Base-by-base conservation (phyloP, 2,113 vertebrate genomes). In the Syngnathus scovelli region DNA sequence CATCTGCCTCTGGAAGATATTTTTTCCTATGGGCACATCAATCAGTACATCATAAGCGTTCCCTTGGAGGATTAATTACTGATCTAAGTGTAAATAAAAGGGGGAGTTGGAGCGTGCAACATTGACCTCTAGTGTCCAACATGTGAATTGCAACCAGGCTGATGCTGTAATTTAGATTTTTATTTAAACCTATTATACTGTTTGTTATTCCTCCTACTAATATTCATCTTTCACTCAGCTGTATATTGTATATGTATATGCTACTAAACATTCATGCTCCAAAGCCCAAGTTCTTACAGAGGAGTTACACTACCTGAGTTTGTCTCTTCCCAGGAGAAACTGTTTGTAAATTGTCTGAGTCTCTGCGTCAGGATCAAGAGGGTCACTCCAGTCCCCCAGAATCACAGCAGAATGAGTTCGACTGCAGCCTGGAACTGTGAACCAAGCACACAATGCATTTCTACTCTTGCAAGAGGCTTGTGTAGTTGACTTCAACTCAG, bases 371-470 rank as follows among this genome's bases (percentile, higher is more conserved):
- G 94, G 91, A 68, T 97, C 93, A 77, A 94, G 83, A 0, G 93
- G 95, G 84, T 96, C 93, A 5, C 91, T 95, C 93, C 96, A 95
- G 83, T 98, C 94, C 0, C 90, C 91, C 51, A 96, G 86, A 4
- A 90, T 94, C 82, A 95, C 92, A 0, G 94, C 92, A 1, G 93
- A 91, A 85, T 95, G 95, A 1, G 94, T 96, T 65, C 91, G 88
- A 85, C 95, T 95, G 87, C 95, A 97, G 12, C 95, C 95, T 4
- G 78, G 70, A 9, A 86, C 94, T 95, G 85, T 67, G 56, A 78
- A 39, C 2, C 55, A 38, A 16, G 4, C 15, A 37, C 38, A 66
- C 18, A n/a, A 51, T 7, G 19, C 16, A 49, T 6, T 49, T 19
- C 46, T 49, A 49, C 16, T 19, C 4, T 19, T 19, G 27, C 27